These are phyloP conservation scores for Macrobrachium rosenbergii DNA, from an alignment of 1,140 invertebrate genomes.

Conservation along the genomic window DNA sequence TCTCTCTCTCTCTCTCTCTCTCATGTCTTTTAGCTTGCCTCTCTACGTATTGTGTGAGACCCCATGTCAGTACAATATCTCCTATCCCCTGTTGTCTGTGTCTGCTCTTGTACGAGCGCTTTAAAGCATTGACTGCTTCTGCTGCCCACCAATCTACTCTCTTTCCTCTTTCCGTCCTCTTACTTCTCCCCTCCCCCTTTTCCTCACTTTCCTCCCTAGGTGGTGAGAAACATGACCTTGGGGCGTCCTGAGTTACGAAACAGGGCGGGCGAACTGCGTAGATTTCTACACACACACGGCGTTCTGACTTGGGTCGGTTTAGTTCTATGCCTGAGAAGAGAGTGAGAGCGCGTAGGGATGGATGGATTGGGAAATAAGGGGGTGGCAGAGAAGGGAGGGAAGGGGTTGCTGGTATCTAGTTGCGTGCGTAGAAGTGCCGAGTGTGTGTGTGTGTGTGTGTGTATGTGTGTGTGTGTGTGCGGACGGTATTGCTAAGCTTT, in stretches of 20 bases:
- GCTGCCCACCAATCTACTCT: background rate
- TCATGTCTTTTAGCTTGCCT: background rate
- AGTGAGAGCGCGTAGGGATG: constrained; percentile 2
- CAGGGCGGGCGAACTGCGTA: background rate
- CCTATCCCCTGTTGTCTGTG: background rate
- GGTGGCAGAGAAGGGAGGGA: no score
- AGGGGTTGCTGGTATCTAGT: no score
- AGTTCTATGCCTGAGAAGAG: background rate
- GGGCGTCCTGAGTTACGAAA: background rate
- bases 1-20: constrained; percentile 21
- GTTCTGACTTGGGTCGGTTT: background rate
- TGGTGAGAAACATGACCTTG: background rate
- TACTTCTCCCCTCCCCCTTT: constrained; percentile 12
- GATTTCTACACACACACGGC: background rate
- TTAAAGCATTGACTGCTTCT: no score
- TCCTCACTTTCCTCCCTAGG: background rate
- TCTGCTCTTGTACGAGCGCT: no score
- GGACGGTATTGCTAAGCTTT: no score
- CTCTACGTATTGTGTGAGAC: background rate
- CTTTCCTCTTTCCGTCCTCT: background rate
- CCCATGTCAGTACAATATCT: background rate
- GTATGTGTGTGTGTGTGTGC: no score
- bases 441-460: no score
- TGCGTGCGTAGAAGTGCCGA: no score
- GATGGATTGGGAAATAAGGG: no score